A percentile compares a stretch with the other conserved stretches of the same genome.
Evolutionary conservation across 2,113 vertebrate species (phyloP).

Genomic region (Collichthys lucidus): DNA sequence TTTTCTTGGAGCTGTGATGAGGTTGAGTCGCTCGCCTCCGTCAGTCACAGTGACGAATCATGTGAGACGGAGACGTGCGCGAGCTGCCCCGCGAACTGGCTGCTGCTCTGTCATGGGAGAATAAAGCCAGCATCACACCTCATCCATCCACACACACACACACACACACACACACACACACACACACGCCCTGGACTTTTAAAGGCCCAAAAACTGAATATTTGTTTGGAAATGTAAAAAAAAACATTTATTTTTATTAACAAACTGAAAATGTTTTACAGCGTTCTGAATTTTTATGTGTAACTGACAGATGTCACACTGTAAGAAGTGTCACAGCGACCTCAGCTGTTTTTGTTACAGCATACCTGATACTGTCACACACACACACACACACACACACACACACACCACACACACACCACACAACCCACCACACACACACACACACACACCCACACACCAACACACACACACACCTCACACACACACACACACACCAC

Average conservation of each 20-base stretch:
- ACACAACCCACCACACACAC: no score
- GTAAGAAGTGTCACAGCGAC: no score
- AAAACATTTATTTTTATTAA: neutral
- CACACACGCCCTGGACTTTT: neutral
- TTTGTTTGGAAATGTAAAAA: neutral
- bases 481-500: no score
- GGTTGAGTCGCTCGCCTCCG: slow-evolving; percentile 54
- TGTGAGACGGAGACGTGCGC: slow-evolving; percentile 55
- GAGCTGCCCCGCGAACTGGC: slow-evolving; percentile 32
- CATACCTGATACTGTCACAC: no score
- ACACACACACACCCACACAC: no score
- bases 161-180: slow-evolving; percentile 32
- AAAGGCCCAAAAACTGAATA: neutral
- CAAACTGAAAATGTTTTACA: no score
- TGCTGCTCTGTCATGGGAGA: slow-evolving; percentile 57
- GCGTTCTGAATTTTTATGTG: no score
- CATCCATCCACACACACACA: slow-evolving; percentile 46
- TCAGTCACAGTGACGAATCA: slow-evolving; percentile 56
- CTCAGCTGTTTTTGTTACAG: no score
- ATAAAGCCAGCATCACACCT: slow-evolving; percentile 68
- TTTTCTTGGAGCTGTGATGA: slow-evolving; percentile 49
- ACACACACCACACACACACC: no score
- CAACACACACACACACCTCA: no score
- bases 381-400: no score
- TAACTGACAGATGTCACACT: no score